Percentiles rank a stretch among this genome's conserved stretches.
These are phyloP conservation scores for Theretra japonica DNA, from an alignment of 2,888 invertebrate genomes.

Conservation along the genomic window DNA sequence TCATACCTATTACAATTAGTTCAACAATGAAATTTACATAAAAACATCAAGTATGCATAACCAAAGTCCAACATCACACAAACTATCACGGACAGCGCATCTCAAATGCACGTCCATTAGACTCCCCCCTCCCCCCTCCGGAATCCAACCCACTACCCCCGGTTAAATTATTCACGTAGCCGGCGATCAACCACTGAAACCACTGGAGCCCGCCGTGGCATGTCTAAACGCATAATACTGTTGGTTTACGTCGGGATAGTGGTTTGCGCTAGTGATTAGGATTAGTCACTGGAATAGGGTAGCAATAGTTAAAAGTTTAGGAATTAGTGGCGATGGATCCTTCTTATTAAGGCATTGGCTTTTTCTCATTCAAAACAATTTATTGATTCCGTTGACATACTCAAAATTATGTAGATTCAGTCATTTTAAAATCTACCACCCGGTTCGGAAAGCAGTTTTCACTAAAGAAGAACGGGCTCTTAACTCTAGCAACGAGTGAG, in stretches of 20 bases:
- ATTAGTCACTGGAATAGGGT: neutral
- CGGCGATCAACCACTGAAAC: neutral
- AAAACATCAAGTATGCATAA: no score
- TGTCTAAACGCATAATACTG: neutral
- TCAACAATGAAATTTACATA: no score
- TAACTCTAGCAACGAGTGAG: no score
- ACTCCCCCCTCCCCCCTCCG: neutral
- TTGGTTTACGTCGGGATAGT: neutral
- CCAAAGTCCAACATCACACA: neutral
- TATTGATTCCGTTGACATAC: no score
- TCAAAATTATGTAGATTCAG: no score
- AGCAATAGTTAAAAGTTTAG: neutral
- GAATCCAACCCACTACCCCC: neutral
- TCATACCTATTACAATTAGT: no score
- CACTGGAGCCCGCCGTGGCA: neutral
- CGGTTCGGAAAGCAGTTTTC: no score
- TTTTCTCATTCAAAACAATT: no score
- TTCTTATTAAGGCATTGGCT: no score
- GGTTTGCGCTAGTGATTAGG: neutral
- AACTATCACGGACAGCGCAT: neutral
- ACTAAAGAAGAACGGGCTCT: no score
- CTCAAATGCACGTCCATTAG: conserved; percentile 6
- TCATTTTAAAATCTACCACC: no score
- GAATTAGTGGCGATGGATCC: neutral
- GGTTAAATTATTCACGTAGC: conserved; percentile 15